Base-by-base conservation (phyloP, 2,797 vertebrate genomes). In the Pipistrellus pygmaeus region DNA sequence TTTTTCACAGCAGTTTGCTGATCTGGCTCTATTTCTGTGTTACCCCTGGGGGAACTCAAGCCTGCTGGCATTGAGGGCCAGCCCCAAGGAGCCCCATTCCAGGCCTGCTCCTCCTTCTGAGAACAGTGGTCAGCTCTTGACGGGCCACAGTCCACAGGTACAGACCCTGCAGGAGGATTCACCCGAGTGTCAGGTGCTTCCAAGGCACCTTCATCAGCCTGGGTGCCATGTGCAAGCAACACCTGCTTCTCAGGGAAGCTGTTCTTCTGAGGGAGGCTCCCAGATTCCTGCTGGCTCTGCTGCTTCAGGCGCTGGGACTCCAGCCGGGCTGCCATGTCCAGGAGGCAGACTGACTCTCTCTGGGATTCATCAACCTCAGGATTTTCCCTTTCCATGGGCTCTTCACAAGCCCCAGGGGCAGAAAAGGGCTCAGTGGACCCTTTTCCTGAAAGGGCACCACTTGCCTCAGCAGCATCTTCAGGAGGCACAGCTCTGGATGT, bases 261-360 rank as follows among this genome's bases (percentile, higher is more conserved):
- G 98, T 98, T 96, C 98, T 96, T 99, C n/a, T 99, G 97, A 0
- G 99, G 99, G 69, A 99, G 98, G 27, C 98, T 97, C 27, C 98
- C 98, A 0, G 98, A 97, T 44, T 98, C 98, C 7, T 98, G 66
- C 88, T 97, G 97, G 55, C 97, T 97, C 97, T 98, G 98, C 9
- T 95, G 98, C 97, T 96, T 98, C 97, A 99, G 97, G 97, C 99
- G 99, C 96, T 99, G 99, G 0, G 99, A 99, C 97, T 99, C 99
- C 91, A 99, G 98, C 98, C 95, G 98, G 30, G 99, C 99, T 81
- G 99, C 99, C 99, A 99, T 99, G 98, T 99, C 99, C 9, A 99
- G 98, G 92, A 99, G 99, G 0, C 98, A 97, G 92, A 99, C 86
- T 0, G 98, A 98, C 91, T 99, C 99, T 0, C 96, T 96, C 96